Evolutionary conservation across 2,888 invertebrate species (phyloP).

Genomic region (Drosophila mayaguana): DNA sequence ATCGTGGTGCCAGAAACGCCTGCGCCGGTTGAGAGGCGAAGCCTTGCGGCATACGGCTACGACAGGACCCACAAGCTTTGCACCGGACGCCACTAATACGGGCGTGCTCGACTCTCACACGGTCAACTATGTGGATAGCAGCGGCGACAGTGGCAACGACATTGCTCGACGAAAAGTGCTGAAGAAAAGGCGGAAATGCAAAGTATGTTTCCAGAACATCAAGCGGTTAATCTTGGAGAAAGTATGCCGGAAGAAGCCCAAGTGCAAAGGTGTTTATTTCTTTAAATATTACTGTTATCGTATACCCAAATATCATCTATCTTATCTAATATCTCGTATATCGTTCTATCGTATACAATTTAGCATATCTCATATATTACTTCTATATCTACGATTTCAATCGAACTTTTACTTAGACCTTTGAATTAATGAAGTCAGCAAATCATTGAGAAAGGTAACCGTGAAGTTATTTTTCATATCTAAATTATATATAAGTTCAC

Average conservation of each 20-base stretch:
- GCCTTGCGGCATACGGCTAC: conserved; percentile 65
- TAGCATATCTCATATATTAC: background rate
- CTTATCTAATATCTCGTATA: background rate
- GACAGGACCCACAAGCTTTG: conserved; percentile 49
- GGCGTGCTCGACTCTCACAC: background rate
- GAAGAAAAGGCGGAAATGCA: background rate
- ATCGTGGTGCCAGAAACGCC: conserved; percentile 43
- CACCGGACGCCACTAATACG: conserved; percentile 26
- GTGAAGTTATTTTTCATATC: background rate
- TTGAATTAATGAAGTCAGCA: background rate
- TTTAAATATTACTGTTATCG: background rate
- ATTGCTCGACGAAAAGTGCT: conserved; percentile 14
- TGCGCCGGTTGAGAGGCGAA: conserved; percentile 54
- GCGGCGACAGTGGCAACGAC: conserved; percentile 2
- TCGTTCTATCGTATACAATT: background rate
- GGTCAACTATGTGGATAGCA: background rate
- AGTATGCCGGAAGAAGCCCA: background rate
- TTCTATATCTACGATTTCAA: background rate
- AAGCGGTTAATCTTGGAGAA: conserved; percentile 23
- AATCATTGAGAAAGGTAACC: background rate
- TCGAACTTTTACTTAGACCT: background rate
- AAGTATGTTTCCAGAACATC: background rate
- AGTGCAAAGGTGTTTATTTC: conserved; percentile 42
- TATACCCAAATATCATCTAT: background rate
- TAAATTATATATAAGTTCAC: background rate